phyloP scores from a whole-genome alignment of 2,797 vertebrate species.

The Epinephelus awoara region DNA sequence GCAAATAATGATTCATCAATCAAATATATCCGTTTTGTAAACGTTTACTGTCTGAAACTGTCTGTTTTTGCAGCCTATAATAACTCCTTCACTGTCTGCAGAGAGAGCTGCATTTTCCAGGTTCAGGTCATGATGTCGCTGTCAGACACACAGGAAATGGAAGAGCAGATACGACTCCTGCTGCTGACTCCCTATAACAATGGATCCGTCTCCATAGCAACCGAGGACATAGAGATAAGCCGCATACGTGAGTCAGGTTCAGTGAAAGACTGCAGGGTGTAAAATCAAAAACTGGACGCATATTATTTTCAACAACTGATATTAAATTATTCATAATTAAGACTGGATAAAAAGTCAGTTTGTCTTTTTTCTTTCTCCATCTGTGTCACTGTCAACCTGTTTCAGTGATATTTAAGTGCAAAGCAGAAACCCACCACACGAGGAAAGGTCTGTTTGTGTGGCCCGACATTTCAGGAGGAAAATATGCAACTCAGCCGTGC shows the following conservation, averaged over 20 bases:
- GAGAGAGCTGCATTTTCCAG: conserved; percentile 81
- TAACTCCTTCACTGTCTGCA: conserved; percentile 45
- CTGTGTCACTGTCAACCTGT: neutral
- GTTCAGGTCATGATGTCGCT: conserved; percentile 67
- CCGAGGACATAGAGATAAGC: conserved; percentile 74
- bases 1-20: neutral
- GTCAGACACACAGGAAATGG: conserved; percentile 61
- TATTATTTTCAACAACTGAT: neutral
- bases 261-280: neutral
- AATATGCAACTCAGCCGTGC: conserved; percentile 61
- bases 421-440: conserved; percentile 60
- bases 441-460: conserved; percentile 82
- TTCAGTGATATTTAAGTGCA: conserved; percentile 73
- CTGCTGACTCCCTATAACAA: conserved; percentile 66
- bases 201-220: conserved; percentile 55
- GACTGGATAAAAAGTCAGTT: neutral
- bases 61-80: neutral
- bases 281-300: neutral
- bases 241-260: conserved; percentile 76
- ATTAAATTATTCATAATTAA: neutral
- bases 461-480: conserved; percentile 71
- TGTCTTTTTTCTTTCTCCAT: conserved; percentile 4
- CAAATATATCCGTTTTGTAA: neutral
- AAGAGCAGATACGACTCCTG: conserved; percentile 59
- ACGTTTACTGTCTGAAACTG: neutral